A percentile compares a stretch with the other conserved stretches of the same genome.
Conservation (phyloP, 2,113 vertebrate genomes). For the Mustela lutreola region DNA sequence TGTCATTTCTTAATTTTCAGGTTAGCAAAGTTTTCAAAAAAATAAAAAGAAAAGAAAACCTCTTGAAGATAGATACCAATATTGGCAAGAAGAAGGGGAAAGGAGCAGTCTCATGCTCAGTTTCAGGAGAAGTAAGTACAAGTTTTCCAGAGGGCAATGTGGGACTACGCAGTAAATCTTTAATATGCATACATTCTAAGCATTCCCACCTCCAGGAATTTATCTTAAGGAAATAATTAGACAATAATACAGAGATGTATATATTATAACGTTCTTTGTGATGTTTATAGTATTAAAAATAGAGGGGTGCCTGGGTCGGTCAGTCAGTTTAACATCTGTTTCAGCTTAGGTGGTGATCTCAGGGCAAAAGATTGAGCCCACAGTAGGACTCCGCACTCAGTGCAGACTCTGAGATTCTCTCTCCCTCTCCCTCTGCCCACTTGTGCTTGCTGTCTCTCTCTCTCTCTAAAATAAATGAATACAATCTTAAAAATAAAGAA, state of each 20-base stretch:
- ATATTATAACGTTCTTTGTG: background rate
- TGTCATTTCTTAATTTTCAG: slow-evolving; percentile 16
- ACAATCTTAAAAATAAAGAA: background rate
- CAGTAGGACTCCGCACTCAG: rapidly evolving
- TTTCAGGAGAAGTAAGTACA: background rate
- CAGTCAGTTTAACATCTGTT: background rate
- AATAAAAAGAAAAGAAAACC: background rate
- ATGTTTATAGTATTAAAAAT: background rate
- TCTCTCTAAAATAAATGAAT: background rate
- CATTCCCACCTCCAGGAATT: background rate
- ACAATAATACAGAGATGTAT: background rate
- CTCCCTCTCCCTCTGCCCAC: background rate
- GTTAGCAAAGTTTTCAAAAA: background rate
- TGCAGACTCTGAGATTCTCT: background rate
- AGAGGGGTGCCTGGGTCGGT: background rate
- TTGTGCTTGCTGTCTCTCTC: background rate
- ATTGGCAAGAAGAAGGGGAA: background rate
- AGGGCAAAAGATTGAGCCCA: background rate
- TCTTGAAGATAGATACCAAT: background rate
- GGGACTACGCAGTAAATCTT: background rate
- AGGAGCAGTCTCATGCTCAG: background rate
- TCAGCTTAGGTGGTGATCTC: background rate
- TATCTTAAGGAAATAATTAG: background rate
- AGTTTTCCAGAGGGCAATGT: background rate
- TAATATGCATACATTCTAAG: background rate